Base-by-base conservation (phyloP, 2,797 vertebrate species). In the Lepidocolaptes lacrymiger region DNA sequence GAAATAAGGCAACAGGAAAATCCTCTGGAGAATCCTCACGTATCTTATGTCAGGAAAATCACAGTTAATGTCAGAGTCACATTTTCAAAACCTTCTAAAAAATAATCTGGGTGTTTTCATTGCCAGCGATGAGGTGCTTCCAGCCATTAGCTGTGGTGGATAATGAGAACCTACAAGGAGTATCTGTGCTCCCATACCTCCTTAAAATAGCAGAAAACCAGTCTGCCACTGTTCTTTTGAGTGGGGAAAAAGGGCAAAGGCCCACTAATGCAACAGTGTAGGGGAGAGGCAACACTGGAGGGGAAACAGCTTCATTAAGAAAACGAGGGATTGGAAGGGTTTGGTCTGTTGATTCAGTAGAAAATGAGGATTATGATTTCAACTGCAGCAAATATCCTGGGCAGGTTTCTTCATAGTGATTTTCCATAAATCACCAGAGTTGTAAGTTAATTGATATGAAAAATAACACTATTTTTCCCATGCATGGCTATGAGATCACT, bases 401-500 rank as follows among this genome's bases (percentile, higher is more conserved):
- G 58, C 46, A 86, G 48, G n/a, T 34, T 82, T 91, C 64, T 79
- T 62, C 68, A 39, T 15, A 93, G 69, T 24, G 84, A 88, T 86
- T 92, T 94, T 92, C 51, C 51, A 88, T 92, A 91, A 88, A 91
- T 93, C 87, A 91, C 78, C 72, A 69, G 61, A 85, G 82, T 63
- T 93, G 43, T 76, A 90, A 88, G 84, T 94, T 95, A 96, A 96
- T 91, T 96, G 85, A 85, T 76, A 46, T 76, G 41, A 76, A 95
- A 96, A 96, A 95, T 67, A 95, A 88, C 76, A 72, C 69, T 58
- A 59, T 93, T 67, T 95, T 85, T 89, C 80, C 66, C 71, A 80
- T 51, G 27, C 92, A 48, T 36, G 77, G 66, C 73, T 72, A 46
- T 69, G 75, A 95, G 82, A 93, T 95, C 81, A 88, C 66, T 93